Evolutionary conservation across 2,888 invertebrate species (phyloP), one percentile per base, ranked within the genome.

Genomic region (Dioctria rufipes): DNA sequence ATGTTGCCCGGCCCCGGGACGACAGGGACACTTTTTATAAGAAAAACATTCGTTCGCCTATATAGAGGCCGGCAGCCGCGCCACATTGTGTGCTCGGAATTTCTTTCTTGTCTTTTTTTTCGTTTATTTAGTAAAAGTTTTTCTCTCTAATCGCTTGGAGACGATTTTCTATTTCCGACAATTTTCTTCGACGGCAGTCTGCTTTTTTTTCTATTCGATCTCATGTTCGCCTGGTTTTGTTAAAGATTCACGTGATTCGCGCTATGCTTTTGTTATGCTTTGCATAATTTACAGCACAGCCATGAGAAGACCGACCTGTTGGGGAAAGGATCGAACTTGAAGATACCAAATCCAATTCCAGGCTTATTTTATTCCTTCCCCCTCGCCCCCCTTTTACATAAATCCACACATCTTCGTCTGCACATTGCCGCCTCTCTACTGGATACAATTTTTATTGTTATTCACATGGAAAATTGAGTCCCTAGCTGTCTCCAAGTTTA

Each of bases 121-220:
- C 5, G 2, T 54, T 54, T 54, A 1, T 54, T 54, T 9, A 39
- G 39, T 3, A 25, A 25, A 40, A 25, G 66, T 43, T n/a, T 66
- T 51, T 69, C 43, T 43, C 51, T 73, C 60, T 25, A 54, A 73
- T 9, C 73, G 54, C 60, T 73, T 73, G 42, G 58, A 39, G 42
- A 67, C 58, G 42, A 73, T 58, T 73, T 73, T 73, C 73, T 73
- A 73, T 73, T 73, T 73, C 58, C 73, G 60, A 73, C 54, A 25
- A 25, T 25, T 25, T 54, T 54, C 6, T 54, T 54, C 54, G 6
- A 46, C 25, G 25, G 25, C 2, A 1, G 25, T 25, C 25, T 25
- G 46, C 11, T 54, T 54, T 54, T 54, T 11, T 54, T n/a, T 11
- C 54, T n/a, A 25, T 25, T 8, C n/a, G 11, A n/a, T 11, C 46